Evolutionary conservation across 1,140 invertebrate species (phyloP), one percentile per base, ranked within the genome.

Genomic region (Mercenaria mercenaria): DNA sequence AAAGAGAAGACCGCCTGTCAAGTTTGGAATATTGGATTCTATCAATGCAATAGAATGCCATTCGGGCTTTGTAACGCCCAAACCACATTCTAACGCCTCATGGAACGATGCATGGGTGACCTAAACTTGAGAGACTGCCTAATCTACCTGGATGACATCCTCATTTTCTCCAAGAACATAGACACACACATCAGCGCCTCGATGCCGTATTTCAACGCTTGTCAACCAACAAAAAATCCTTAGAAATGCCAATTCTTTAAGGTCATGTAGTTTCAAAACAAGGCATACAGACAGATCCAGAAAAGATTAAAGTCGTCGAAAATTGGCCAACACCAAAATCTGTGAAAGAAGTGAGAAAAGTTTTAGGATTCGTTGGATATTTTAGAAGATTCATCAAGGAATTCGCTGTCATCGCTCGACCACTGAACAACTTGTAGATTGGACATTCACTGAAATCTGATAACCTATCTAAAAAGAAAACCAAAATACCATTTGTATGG

Each of bases 1-100:
- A 56, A 8, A 29, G 13, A 13, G 0, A 56, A 80, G n/a, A 56
- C 37, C 3, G 50, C 77, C 3, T 80, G 52, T 52, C 26, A 13
- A 20, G 77, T 39, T 39, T 34, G 72, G 2, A 26, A 23, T 11
- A 15, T 76, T 15, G 72, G 72, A 41, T 47, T 76, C 29, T 80
- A 80, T 80, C 23, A 80, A 80, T 80, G 43, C 8, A 80, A 80
- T 34, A 18, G 77, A 18, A 80, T n/a, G 50, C 10, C 10, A 20
- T 80, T 80, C 11, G 43, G 77, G 2, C 29, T 80, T 2, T n/a
- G 37, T 32, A 80, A 80, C 34, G 77, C 77, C 26, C 43, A 26
- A 1, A 47, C 50, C 18, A 34, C 50, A 23, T 80, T 80, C 23
- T 47, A 80, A 29, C 23, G 43, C 15, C 34, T 10, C 8, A 52